phyloP scores from a whole-genome alignment of 2,113 vertebrate species.

The Odocoileus hemionus region DNA sequence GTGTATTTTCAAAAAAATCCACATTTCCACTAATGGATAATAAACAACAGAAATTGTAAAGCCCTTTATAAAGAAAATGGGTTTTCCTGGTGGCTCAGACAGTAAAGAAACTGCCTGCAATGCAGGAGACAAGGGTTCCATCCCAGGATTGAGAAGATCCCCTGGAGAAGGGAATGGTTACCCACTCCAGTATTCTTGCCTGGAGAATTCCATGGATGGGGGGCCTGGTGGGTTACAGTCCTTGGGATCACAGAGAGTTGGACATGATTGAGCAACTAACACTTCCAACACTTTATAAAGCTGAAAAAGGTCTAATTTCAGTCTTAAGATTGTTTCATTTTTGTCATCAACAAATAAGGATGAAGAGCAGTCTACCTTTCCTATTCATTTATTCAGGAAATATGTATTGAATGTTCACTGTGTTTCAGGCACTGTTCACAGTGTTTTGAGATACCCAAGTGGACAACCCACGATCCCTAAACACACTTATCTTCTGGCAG shows the following conservation, averaged over 20 bases:
- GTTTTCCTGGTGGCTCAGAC: too few relatives aligned
- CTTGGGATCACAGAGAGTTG: too few relatives aligned
- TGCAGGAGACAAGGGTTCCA: too few relatives aligned
- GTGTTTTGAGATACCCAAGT: background rate
- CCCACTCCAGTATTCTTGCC: too few relatives aligned
- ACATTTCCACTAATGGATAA: background rate
- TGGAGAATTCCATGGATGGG: too few relatives aligned
- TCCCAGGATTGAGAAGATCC: too few relatives aligned
- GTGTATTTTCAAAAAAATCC: background rate
- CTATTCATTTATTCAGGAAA: background rate
- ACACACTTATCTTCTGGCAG: background rate
- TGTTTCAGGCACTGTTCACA: background rate
- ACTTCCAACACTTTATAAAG: background rate
- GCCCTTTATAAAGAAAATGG: background rate
- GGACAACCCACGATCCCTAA: background rate
- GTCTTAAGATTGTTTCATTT: background rate
- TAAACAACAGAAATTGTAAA: background rate
- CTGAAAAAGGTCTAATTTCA: background rate
- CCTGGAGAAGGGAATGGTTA: too few relatives aligned
- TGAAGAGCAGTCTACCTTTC: background rate
- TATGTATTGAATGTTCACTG: background rate
- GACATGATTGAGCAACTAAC: too few relatives aligned
- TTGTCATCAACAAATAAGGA: background rate
- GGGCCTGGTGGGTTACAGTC: too few relatives aligned
- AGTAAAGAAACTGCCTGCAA: too few relatives aligned